Base-by-base conservation (phyloP, 2,888 invertebrate species). In the Cynaeus angustus region DNA sequence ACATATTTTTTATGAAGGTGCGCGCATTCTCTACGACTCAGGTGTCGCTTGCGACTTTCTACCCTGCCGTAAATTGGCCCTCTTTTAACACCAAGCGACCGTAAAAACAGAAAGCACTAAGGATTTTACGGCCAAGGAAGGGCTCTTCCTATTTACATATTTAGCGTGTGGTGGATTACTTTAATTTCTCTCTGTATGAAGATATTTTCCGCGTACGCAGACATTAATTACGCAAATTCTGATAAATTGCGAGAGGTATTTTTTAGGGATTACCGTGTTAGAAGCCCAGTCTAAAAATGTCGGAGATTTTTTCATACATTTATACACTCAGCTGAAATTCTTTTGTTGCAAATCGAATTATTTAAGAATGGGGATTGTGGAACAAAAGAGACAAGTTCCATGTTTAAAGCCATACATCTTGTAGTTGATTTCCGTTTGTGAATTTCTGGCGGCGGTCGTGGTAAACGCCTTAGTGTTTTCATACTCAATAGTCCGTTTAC, bases 401-500 rank as follows among this genome's bases (percentile, higher is more conserved):
- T 43, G 45, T 10, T 46, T 12, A 59, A 61, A 48, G 61, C 48
- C 7, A 16, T 48, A 50, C 46, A 26, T 48, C 37, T 46, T n/a
- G 21, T 14, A 14, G 33, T 6, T 45, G 59, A 59, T 43, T 59
- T 59, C 59, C 64, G 41, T 21, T 16, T n/a, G 50, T 28, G 14
- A 26, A 30, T 64, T 64, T 52, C 41, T 43, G 13, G 30, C 65
- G 28, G 43, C 53, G 52, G 16, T 13, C 28, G 38, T 38, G 52
- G 45, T 61, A 12, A 48, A 12, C 14, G 61, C 21, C 38, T 33
- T 33, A 2, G 21, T 13, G 41, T 56, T 56, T 53, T 45, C 45
- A 14, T n/a, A 6, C 16, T 45, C 52, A 45, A 45, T 56, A 66
- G 37, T 30, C 30, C 50, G 53, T 56, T 53, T 66, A 66, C 56